Evolutionary conservation across 2,113 vertebrate genomes (phyloP).

Genomic region (Eira barbara): DNA sequence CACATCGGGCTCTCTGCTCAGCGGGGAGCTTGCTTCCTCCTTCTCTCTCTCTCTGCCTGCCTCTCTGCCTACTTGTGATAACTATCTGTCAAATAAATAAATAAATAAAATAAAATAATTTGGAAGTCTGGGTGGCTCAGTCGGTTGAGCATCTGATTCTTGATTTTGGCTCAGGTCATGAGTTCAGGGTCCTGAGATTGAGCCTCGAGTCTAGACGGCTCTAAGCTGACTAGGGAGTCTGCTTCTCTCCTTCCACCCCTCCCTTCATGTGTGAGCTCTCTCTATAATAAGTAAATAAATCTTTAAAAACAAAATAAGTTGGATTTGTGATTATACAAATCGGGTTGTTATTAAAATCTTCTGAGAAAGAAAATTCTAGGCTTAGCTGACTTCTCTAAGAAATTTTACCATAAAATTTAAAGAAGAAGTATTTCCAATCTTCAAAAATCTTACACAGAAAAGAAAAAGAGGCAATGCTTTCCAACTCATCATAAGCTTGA

Average conservation of each 20-base stretch:
- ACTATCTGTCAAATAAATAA: too few relatives aligned
- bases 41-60: too few relatives aligned
- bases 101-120: not conserved
- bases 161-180: not conserved
- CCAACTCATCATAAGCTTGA: not conserved
- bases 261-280: not conserved
- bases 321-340: not conserved
- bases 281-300: not conserved
- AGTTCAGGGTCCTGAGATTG: not conserved
- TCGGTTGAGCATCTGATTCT: not conserved
- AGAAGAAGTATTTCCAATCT: not conserved
- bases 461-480: not conserved
- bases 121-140: too few relatives aligned
- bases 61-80: too few relatives aligned
- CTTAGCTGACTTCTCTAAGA: not conserved
- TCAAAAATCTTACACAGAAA: not conserved
- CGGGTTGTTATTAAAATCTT: not conserved
- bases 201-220: not conserved
- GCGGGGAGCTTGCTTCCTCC: too few relatives aligned
- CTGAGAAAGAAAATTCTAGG: not conserved
- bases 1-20: too few relatives aligned
- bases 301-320: not conserved
- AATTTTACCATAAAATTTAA: not conserved
- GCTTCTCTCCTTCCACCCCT: not conserved
- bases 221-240: not conserved